Percentiles rank a stretch among this genome's conserved stretches.
These are phyloP conservation scores for Archips xylosteana DNA, from an alignment of 2,888 invertebrate genomes.

Conservation along the genomic window DNA sequence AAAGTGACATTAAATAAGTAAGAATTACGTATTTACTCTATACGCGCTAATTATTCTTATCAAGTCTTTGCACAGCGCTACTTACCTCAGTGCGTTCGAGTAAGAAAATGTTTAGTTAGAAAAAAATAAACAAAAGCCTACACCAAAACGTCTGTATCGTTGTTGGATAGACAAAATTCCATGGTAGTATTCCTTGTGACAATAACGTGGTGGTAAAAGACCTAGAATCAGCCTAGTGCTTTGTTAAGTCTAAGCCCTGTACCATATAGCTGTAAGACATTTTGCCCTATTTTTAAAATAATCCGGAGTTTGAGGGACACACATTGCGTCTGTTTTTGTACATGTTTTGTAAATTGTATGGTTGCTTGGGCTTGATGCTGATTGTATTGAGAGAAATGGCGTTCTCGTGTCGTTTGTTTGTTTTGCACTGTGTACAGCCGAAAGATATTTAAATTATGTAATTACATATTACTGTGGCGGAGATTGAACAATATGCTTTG, in stretches of 20 bases:
- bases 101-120: too few species aligned
- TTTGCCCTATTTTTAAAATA: slow-evolving; percentile 55
- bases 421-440: neutral
- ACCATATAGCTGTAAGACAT: slow-evolving; percentile 62
- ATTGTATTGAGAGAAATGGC: neutral
- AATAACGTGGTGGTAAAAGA: slow-evolving; percentile 14
- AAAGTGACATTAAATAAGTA: too few species aligned
- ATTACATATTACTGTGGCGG: neutral
- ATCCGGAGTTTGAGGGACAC: slow-evolving; percentile 69
- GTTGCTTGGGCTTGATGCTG: slow-evolving; percentile 1
- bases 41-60: too few species aligned
- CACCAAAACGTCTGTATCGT: too few species aligned
- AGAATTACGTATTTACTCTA: too few species aligned
- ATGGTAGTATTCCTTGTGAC: slow-evolving; percentile 13
- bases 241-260: slow-evolving; percentile 56
- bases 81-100: too few species aligned
- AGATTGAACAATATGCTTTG: neutral
- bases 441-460: neutral
- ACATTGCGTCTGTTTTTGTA: slow-evolving; percentile 32
- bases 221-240: slow-evolving; percentile 23
- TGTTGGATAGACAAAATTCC: too few species aligned
- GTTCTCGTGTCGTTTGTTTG: neutral
- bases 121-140: too few species aligned
- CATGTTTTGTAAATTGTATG: slow-evolving; percentile 27
- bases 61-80: neutral